Evolutionary conservation across 2,797 vertebrate species (phyloP), one percentile per base, ranked within the genome.

Genomic region (Sylvilagus floridanus): DNA sequence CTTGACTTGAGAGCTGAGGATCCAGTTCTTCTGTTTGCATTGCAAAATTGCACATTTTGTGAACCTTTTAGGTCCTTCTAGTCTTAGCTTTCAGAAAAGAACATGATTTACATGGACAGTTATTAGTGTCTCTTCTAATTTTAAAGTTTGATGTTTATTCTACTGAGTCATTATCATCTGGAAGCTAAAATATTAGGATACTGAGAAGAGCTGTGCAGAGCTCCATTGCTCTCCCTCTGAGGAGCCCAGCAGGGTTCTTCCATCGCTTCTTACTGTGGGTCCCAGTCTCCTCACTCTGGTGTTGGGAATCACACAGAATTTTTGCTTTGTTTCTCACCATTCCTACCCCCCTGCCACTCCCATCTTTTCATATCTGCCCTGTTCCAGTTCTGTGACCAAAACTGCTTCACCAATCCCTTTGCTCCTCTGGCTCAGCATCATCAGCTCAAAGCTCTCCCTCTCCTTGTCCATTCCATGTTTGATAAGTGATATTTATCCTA

Each of bases 211-310:
- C 28, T 60, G n/a, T 66, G 47, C 0, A 0, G 68, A 52, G 14
- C 5, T 75, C 57, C 22, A 1, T 8, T 4, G 12, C n/a, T 0
- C 5, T 11, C 9, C 5, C 0, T 13, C 11, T 7, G 12, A 0
- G 78, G 42, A 71, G 28, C 4, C 5, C 37, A 16, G 11, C 1
- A 4, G 9, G 54, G 6, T 0, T 3, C 16, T 35, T 75, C 50
- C 32, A 0, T 1, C 10, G 0, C 0, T 0, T 2, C 37, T 22
- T 2, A 11, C 60, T 30, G 0, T 21, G 9, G 57, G 6, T 50
- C 16, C 21, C 8, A 0, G 5, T 17, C 21, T 32, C 54, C 28
- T 22, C 0, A 16, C 10, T 52, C 17, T 28, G 57, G 68, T 6
- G 88, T 19, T 91, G 60, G 22, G 47, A 89, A 35, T 4, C 19